Evolutionary conservation across 2,797 vertebrate species (phyloP).

Genomic region (Myiotriccus ornatus): DNA sequence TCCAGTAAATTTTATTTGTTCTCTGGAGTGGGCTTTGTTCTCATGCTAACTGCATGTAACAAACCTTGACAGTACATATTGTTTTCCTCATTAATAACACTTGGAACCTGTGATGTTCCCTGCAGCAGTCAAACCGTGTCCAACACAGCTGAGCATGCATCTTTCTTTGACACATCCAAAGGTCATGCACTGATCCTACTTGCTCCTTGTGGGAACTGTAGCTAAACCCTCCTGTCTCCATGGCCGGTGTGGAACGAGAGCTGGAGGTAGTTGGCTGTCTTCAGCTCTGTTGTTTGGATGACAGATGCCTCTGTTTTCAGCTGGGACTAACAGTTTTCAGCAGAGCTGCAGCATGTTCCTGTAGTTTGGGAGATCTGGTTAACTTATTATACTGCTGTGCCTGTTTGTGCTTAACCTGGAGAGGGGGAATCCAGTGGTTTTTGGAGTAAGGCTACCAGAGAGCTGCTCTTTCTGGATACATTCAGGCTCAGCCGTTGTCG

Average conservation of each 20-base stretch:
- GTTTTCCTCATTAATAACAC: slow-evolving; percentile 53
- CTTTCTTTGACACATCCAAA: slow-evolving; percentile 26
- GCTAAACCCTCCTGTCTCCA: not conserved
- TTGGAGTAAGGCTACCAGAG: not conserved
- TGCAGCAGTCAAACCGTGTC: not conserved
- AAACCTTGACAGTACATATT: slow-evolving; percentile 26
- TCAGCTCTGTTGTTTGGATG: not conserved
- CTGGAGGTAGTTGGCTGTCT: not conserved
- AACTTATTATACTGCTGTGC: not conserved
- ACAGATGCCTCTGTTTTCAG: not conserved
- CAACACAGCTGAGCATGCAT: not conserved
- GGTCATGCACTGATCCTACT: not conserved
- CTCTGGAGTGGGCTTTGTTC: slow-evolving; percentile 43
- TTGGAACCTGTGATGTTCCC: slow-evolving; percentile 37
- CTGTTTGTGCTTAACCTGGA: not conserved
- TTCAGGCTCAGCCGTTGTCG: not conserved
- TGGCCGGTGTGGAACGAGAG: not conserved
- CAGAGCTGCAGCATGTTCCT: not conserved
- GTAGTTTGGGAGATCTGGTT: not conserved
- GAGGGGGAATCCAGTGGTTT: not conserved
- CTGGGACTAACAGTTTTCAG: not conserved
- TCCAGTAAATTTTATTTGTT: slow-evolving; percentile 39
- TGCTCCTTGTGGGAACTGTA: not conserved
- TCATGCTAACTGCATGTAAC: slow-evolving; percentile 39
- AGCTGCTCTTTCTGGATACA: not conserved